Evolutionary conservation across 2,797 vertebrate genomes (phyloP).

Genomic region (Calcarius lapponicus): DNA sequence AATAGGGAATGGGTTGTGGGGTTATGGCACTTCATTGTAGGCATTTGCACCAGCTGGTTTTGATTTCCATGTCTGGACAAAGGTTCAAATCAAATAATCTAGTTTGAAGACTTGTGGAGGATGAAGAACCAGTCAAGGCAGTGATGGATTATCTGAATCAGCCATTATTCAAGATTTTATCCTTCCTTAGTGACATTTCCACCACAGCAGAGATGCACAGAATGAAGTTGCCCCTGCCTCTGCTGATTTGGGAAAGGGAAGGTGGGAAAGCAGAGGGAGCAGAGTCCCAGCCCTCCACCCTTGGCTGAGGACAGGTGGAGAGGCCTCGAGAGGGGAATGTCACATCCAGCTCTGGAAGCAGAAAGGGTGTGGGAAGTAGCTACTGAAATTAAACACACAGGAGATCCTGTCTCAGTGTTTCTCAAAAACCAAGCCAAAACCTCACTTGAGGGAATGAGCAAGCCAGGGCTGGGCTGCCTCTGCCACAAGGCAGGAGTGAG

Average conservation of each 20-base stretch:
- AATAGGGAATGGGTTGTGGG: not conserved
- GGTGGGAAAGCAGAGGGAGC: not conserved
- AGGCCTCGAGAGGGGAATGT: not conserved
- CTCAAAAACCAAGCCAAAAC: fast-evolving
- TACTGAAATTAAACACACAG: not conserved
- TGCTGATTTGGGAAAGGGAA: not conserved
- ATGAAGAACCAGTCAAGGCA: not conserved
- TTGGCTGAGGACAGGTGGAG: not conserved
- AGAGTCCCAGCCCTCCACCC: not conserved
- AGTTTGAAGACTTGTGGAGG: not conserved
- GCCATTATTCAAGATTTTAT: not conserved
- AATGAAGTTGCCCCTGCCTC: not conserved
- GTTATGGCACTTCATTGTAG: not conserved
- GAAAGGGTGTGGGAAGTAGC: not conserved
- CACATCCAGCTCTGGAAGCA: not conserved
- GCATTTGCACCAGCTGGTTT: not conserved
- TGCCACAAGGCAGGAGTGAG: not conserved
- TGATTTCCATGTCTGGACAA: not conserved
- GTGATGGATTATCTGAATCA: not conserved
- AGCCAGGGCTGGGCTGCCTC: not conserved
- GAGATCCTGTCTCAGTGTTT: not conserved
- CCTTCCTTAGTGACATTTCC: not conserved
- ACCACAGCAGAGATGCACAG: not conserved
- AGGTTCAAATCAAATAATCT: not conserved
- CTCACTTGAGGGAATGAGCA: not conserved